phyloP scores from a whole-genome alignment of 2,113 vertebrate genomes.

The Mystacornis crossleyi region DNA sequence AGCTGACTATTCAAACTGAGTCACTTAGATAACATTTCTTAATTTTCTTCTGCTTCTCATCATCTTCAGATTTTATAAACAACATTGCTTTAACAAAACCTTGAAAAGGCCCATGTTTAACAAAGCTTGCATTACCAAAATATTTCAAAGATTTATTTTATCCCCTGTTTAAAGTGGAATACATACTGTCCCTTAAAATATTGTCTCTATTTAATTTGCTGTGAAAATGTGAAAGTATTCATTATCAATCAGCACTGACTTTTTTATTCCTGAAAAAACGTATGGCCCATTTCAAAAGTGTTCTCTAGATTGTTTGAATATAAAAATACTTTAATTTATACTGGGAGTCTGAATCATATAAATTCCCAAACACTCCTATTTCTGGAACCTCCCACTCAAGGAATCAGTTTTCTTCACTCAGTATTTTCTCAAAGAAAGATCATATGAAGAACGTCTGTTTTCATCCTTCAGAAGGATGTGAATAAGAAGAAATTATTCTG shows the following conservation, averaged over 20 bases:
- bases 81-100: neutral
- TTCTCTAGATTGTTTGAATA: neutral
- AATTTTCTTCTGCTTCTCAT: constrained; percentile 50
- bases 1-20: neutral
- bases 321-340: constrained; percentile 1
- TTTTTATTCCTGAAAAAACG: neutral
- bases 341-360: neutral
- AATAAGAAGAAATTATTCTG: neutral
- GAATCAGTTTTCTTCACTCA: neutral
- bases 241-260: neutral
- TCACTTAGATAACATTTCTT: constrained; percentile 25
- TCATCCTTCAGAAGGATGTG: neutral
- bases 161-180: neutral
- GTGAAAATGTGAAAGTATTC: neutral
- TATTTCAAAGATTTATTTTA: constrained; percentile 4
- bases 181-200: neutral
- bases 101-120: neutral
- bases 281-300: neutral
- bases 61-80: constrained; percentile 11
- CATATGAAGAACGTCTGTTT: neutral
- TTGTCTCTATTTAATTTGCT: neutral
- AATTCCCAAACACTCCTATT: neutral
- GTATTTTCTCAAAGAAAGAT: neutral
- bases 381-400: neutral
- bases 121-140: neutral